These are phyloP conservation scores for Hestina assimilis DNA, from an alignment of 1,140 invertebrate genomes.

Conservation along the genomic window DNA sequence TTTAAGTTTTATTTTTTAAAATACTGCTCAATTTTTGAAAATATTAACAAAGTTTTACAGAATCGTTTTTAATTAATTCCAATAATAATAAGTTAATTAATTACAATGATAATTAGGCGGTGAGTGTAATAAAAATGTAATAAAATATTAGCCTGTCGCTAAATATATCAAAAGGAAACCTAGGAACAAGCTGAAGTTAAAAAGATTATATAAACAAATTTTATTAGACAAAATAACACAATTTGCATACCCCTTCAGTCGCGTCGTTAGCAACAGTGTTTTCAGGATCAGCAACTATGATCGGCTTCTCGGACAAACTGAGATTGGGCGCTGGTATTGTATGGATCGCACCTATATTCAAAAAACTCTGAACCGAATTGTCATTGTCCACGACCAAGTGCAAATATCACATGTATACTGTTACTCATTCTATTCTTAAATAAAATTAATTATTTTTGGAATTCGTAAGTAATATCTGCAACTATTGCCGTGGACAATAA, in stretches of 20 bases:
- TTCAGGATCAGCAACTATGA: constrained; percentile 59
- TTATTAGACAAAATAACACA: too few relatives aligned
- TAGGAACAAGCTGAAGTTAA: too few relatives aligned
- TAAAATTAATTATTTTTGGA: background rate
- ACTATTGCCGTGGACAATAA: constrained; percentile 7
- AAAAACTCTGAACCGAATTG: constrained; percentile 45
- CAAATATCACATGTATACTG: constrained; percentile 10
- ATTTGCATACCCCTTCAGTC: constrained; percentile 45
- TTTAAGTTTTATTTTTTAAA: background rate
- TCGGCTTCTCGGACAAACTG: constrained; percentile 76
- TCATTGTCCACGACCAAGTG: constrained; percentile 41
- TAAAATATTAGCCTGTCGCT: too few relatives aligned
- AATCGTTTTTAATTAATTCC: too few relatives aligned
- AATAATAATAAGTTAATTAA: too few relatives aligned
- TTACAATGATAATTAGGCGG: too few relatives aligned
- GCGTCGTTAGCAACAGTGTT: constrained; percentile 35
- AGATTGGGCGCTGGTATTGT: constrained; percentile 90
- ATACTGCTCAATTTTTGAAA: background rate
- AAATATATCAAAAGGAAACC: too few relatives aligned
- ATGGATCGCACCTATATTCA: constrained; percentile 84
- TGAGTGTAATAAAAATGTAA: too few relatives aligned
- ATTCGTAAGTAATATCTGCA: background rate
- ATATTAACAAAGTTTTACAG: too few relatives aligned
- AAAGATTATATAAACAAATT: too few relatives aligned
- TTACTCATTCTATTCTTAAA: background rate